Conservation (phyloP, 2,888 invertebrate species). For the Pyrrhia umbra region DNA sequence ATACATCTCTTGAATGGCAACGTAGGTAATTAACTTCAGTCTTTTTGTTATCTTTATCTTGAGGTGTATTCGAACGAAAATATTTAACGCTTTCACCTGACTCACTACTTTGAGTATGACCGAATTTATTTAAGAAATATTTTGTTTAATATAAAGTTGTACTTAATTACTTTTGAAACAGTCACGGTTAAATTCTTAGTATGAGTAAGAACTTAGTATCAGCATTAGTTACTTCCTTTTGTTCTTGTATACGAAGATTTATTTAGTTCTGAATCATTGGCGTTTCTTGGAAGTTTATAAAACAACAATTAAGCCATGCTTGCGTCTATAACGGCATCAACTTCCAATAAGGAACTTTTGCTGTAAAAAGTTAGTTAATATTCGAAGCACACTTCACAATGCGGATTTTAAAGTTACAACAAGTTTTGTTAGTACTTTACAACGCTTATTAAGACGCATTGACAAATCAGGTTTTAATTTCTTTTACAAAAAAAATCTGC, state of each 20-base stretch:
- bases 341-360: constrained; percentile 20
- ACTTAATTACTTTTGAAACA: constrained; percentile 12
- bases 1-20: constrained; percentile 3
- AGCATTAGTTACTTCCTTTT: not conserved
- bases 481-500: not conserved
- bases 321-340: not conserved
- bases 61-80: constrained; percentile 20
- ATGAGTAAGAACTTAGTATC: constrained; percentile 17
- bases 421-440: constrained; percentile 44
- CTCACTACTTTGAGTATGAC: constrained; percentile 11
- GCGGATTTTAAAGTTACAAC: constrained; percentile 40
- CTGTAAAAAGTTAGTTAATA: constrained; percentile 43
- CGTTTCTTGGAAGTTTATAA: constrained; percentile 16
- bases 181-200: constrained; percentile 15
- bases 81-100: constrained; percentile 42
- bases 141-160: constrained; percentile 17
- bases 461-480: not conserved
- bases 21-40: constrained; percentile 2
- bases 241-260: not conserved
- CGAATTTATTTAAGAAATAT: constrained; percentile 27
- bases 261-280: constrained; percentile 17
- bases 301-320: not conserved
- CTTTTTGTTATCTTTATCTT: constrained; percentile 14
- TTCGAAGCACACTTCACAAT: constrained; percentile 25
- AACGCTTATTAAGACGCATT: constrained; percentile 20